Evolutionary conservation across 1,140 invertebrate species (phyloP), one percentile per base, ranked within the genome.

Genomic region (Leucophenga varia): DNA sequence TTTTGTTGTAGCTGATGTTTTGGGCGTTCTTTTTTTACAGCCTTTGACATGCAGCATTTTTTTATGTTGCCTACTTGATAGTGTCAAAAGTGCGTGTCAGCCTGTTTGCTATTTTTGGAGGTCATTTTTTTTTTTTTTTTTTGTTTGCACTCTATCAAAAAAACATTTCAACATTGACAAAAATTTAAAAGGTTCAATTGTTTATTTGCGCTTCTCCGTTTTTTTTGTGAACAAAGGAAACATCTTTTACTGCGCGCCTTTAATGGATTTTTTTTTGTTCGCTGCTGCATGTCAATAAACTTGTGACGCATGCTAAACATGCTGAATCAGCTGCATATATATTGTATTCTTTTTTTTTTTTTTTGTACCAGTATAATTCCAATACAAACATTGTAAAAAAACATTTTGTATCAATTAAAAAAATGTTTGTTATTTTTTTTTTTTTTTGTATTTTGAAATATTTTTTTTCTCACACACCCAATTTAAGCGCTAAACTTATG

Each of bases 1-100:
- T 4, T 34, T 6, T 14, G 31, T 6, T 14, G 31, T n/a, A 4
- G 6, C 4, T 30, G 43, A 38, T 38, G 25, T 47, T 38, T 20
- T 54, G 43, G 52, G 43, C 39, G 43, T 48, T n/a, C n/a, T n/a
- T n/a, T n/a, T n/a, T n/a, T n/a, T n/a, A n/a, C n/a, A n/a, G 54
- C 22, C 22, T 25, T 25, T 25, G 22, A 25, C 22, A 25, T 25
- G 5, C 5, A 25, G 22, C 34, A 43, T 54, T 47, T 56, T 47
- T 55, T 54, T 49, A 32, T 47, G 49, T 52, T 41, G 38, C 54
- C 42, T 25, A 25, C 22, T 16, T 37, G 35, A 17, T 39, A 51
- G 52, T 28, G 42, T 19, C 17, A 28, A 32, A 31, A 35, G 34
- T 36, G 13, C 12, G 19, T 25, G 18, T 20, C 14, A 14, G 13